Conservation (phyloP, 1,140 invertebrate genomes). For the Papilio aristodemus region DNA sequence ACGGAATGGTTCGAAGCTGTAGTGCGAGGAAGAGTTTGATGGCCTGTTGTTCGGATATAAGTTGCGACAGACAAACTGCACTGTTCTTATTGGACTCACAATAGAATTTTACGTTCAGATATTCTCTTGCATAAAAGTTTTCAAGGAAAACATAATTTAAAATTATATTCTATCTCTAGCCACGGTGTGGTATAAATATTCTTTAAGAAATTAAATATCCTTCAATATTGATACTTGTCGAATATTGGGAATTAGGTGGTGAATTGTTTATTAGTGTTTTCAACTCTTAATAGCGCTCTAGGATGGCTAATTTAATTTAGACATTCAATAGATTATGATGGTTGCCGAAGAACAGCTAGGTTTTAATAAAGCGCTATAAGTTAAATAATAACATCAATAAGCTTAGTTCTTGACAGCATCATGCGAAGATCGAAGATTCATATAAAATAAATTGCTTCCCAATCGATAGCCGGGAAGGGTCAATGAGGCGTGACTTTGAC, state of each 20-base stretch:
- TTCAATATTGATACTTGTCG: too few species aligned
- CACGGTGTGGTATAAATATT: too few species aligned
- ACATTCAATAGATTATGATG: neutral
- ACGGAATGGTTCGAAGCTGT: conserved; percentile 57
- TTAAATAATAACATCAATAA: conserved; percentile 51
- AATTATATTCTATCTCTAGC: too few species aligned
- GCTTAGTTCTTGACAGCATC: conserved; percentile 65
- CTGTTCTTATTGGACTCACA: neutral
- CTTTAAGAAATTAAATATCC: too few species aligned
- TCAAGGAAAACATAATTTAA: too few species aligned
- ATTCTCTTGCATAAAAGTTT: too few species aligned
- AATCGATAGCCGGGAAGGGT: conserved; percentile 71
- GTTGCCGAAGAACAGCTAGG: neutral
- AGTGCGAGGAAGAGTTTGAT: conserved; percentile 52
- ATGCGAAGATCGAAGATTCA: conserved; percentile 68
- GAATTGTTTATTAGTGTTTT: too few species aligned
- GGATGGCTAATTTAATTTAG: too few species aligned
- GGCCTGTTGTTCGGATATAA: neutral
- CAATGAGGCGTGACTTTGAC: conserved; percentile 78
- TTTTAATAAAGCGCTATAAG: conserved; percentile 12
- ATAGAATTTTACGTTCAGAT: neutral
- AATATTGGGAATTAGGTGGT: too few species aligned
- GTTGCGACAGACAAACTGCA: neutral
- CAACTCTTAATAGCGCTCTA: too few species aligned
- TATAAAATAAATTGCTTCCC: conserved; percentile 77